These are phyloP conservation scores for Watsonalla binaria DNA, from an alignment of 2,888 invertebrate species.

Conservation along the genomic window DNA sequence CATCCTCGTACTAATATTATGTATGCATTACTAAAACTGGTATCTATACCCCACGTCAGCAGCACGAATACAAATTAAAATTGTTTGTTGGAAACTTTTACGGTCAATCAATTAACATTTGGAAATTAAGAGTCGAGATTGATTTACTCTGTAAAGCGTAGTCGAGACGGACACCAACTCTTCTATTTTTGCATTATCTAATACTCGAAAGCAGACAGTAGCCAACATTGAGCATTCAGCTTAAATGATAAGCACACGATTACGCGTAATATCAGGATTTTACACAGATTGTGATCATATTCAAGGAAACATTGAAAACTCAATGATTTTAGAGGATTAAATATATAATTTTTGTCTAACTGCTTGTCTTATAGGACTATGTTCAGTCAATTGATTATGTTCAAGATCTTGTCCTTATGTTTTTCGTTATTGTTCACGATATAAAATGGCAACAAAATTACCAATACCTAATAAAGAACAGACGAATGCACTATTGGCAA, in stretches of 20 bases:
- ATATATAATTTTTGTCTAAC: no score
- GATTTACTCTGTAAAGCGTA: background rate
- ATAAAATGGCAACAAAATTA: no score
- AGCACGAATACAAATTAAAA: background rate
- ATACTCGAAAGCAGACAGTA: no score
- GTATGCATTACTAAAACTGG: background rate
- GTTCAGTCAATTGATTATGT: no score
- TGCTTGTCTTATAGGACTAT: no score
- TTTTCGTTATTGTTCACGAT: no score
- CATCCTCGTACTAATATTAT: no score
- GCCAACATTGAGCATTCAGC: background rate
- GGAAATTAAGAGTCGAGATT: background rate
- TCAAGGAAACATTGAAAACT: background rate
- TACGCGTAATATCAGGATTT: background rate
- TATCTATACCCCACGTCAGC: background rate
- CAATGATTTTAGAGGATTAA: no score
- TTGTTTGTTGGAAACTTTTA: background rate
- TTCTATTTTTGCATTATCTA: background rate
- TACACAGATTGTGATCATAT: background rate
- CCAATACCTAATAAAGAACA: background rate
- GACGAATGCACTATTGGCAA: constrained; percentile 15
- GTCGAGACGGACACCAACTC: background rate
- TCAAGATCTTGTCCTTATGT: no score
- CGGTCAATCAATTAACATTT: background rate
- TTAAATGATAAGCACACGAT: background rate